Evolutionary conservation across 2,888 invertebrate species (phyloP), one percentile per base, ranked within the genome.

Genomic region (Catocala nupta): DNA sequence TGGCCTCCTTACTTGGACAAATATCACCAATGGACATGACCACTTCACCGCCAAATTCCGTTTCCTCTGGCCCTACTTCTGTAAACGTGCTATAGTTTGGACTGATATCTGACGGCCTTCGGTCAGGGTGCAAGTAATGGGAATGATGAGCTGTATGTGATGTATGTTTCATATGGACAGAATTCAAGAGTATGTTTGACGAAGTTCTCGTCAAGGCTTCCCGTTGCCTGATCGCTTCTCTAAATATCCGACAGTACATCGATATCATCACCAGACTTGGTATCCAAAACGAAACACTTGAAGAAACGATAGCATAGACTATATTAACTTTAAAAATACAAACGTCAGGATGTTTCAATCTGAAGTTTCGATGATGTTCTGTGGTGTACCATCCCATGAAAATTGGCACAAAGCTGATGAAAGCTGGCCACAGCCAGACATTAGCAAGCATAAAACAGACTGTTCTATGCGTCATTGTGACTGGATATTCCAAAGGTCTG

Each of bases 351-450:
- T 97, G 94, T 7, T 94, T 87, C 50, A 92, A 86, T 74, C 96
- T 92, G 76, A 94, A 95, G 90, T 93, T 95, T 49, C 97, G 93
- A 83, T 98, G 97, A 63, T 97, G 96, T 33, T 95, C 95, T 0
- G 99, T 99, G 7, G 99, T 98, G 89, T 99, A 99, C 97, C 98
- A 98, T 55, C 98, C 98, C 92, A 98, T 96, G 89, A 99, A 98
- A 64, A 99, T 99, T 48, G 99, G 99, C 59, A 98, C 96, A 88
- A 99, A 99, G 67, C 98, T 98, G 77, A 99, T 97, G 68, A 98
- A 95, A 0, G 98, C 98, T 0, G 99, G 98, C 83, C 98, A 96
- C 59, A 98, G 95, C 99, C 99, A 99, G 0, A 98, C 98, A 55
- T 97, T 96, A 57, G 97, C 96, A 45, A 98, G 90, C 98, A 98